Base-by-base conservation (phyloP, 2,888 invertebrate species). In the Agrilus biguttatus region DNA sequence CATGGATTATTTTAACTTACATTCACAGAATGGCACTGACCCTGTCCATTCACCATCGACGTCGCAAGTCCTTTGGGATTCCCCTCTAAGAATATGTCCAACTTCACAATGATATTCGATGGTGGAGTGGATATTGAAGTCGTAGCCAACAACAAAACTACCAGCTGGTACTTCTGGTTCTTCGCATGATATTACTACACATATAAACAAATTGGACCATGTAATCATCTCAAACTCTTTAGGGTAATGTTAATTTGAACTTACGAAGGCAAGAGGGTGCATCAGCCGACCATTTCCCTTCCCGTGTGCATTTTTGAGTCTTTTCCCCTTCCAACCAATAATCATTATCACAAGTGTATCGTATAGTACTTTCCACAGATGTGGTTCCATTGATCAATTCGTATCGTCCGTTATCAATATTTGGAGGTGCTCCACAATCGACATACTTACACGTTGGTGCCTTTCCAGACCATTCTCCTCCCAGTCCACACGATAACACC, bases 101-200 rank as follows among this genome's bases (percentile, higher is more conserved):
- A 78, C 73, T 61, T 90, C 89, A 60, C 92, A 92, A 57, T 88
- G 82, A 64, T 89, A 91, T 58, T 86, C 82, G 38, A 91, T 88
- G 28, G 76, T 78, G 0, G 90, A 88, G 62, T 89, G 87, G 0
- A 92, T 80, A 59, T 89, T 88, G 59, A 90, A 82, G 58, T 89
- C 89, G 58, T 89, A 89, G 0, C 88, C 89, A 14, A 88, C 84
- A 46, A 91, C 88, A 63, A 81, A 89, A 8, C 88, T 83, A 7
- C 88, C 90, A 0, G 82, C 69, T 0, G 89, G 88, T 1, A 89
- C 84, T 55, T 87, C 82, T 0, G 91, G 92, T 51, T 88, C 85
- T 33, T 83, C 80, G 59, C 91, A 91, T 0, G 83, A 79, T 45
- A 90, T 89, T 56, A 90, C 86, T 87, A 36, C 12, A 33, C 3